Evolutionary conservation across 53 echinoderm and acorn worm species (phyloP), one percentile per base, ranked within the genome.

Genomic region (Temnopleurus reevesii): DNA sequence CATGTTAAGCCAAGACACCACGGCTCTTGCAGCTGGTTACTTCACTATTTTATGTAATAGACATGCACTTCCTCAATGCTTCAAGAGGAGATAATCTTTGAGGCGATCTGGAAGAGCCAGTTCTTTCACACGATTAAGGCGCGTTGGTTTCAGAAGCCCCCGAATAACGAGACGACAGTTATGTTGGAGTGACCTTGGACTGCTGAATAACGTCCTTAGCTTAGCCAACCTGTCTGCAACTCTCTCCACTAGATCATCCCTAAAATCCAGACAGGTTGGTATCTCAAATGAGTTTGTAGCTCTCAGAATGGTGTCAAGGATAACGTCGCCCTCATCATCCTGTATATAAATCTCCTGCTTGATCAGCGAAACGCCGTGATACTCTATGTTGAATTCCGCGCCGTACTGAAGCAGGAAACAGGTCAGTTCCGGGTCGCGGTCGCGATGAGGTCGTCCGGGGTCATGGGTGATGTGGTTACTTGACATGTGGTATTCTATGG

Each of bases 341-440:
- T 93, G 84, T 21, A 43, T 60, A 55, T 92, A 95, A 28, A 97
- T 90, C 55, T 97, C 97, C 35, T 97, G 93, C 77, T 97, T 92
- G 18, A 95, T 91, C 10, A 97, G 59, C 23, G 93, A 94, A 51
- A 83, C 43, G 17, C 89, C 93, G 27, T 92, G 90, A 53, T 92
- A 93, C 30, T 90, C 87, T 55, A 97, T 76, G 51, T 92, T 43
- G 35, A 91, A 90, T 53, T 97, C 92, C 1, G 97, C 97, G 13
- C 97, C 97, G 44, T 94, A 89, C 49, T 77, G 91, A 12, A 97
- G 89, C 53, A 95, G 90, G 28, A 94, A 77, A 51, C 87, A 81
- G 33, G 95, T 92, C 53, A 91, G 83, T 3, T 81, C 41, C 3
- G 92, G 81, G 57, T 91, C 90, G 31, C 93, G 90, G n/a, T n/a